Evolutionary conservation across 2,797 vertebrate genomes (phyloP).

Genomic region (Phylloscopus collybita): DNA sequence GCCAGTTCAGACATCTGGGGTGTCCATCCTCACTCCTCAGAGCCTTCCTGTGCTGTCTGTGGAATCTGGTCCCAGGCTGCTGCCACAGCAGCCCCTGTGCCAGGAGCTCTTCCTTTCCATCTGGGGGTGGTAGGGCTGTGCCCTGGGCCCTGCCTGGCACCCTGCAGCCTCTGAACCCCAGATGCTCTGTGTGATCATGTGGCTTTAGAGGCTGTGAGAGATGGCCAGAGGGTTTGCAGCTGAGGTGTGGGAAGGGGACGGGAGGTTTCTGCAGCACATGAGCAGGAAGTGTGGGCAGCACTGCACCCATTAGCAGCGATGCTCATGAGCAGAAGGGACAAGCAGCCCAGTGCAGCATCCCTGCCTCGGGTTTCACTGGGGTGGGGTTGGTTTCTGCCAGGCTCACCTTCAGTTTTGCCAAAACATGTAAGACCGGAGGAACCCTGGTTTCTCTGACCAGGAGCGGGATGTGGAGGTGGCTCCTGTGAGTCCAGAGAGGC

Average conservation of each 20-base stretch:
- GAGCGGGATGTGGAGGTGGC: neutral
- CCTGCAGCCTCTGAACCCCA: neutral
- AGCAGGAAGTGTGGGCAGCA: neutral
- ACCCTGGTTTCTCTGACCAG: neutral
- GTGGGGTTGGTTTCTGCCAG: neutral
- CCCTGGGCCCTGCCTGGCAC: neutral
- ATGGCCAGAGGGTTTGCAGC: neutral
- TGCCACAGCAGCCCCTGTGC: neutral
- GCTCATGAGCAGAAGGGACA: neutral
- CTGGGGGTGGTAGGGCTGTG: fast-evolving
- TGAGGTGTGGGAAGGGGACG: neutral
- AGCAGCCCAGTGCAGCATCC: neutral
- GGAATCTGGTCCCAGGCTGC: neutral
- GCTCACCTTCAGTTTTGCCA: neutral
- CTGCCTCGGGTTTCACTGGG: neutral
- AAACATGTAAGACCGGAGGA: fast-evolving
- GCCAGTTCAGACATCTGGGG: neutral
- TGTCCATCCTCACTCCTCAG: neutral
- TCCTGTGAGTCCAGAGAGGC: neutral
- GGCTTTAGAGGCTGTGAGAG: neutral
- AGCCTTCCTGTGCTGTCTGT: neutral
- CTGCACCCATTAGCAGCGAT: fast-evolving
- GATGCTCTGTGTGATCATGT: neutral
- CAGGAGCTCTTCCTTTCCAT: neutral
- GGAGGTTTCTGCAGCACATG: neutral